A percentile compares a stretch with the other conserved stretches of the same genome.
Conservation (phyloP, 1,140 invertebrate genomes). For the Polyergus mexicanus region DNA sequence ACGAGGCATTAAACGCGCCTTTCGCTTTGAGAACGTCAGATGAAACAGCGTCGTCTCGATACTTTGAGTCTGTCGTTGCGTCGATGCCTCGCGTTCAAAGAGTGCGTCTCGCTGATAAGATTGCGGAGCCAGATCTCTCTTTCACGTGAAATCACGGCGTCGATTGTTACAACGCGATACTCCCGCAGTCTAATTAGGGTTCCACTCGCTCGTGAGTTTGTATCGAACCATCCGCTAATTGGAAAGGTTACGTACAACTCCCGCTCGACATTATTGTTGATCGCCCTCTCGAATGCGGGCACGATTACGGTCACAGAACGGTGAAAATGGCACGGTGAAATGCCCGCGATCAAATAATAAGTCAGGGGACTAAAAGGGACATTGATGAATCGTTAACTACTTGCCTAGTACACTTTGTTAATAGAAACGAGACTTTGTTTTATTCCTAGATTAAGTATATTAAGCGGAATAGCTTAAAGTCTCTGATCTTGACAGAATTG, state of each 20-base stretch:
- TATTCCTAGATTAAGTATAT: background rate
- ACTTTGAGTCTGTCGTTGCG: background rate
- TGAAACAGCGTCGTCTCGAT: constrained; percentile 25
- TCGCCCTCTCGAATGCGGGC: constrained; percentile 33
- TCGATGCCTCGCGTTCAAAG: constrained; percentile 26
- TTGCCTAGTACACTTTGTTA: background rate
- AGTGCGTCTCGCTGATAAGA: constrained; percentile 55
- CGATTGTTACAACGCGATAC: constrained; percentile 34
- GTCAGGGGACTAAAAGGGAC: constrained; percentile 2
- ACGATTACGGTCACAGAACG: constrained; percentile 45
- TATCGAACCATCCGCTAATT: constrained; percentile 58
- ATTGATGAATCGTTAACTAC: constrained; percentile 46
- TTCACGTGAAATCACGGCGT: constrained; percentile 32
- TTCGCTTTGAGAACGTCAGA: constrained; percentile 34
- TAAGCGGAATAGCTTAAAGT: background rate
- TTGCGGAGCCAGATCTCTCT: constrained; percentile 30
- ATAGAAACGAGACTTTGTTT: background rate
- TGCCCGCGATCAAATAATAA: constrained; percentile 8
- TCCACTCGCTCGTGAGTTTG: constrained; percentile 36
- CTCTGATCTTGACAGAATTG: background rate
- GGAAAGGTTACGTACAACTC: constrained; percentile 39
- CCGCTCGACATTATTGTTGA: constrained; percentile 18
- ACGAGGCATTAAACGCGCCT: constrained; percentile 68
- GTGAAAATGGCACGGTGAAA: constrained; percentile 2
- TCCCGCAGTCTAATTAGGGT: constrained; percentile 49